Evolutionary conservation across 2,797 vertebrate species (phyloP), one percentile per base, ranked within the genome.

Genomic region (Phrynocephalus vlangalii): DNA sequence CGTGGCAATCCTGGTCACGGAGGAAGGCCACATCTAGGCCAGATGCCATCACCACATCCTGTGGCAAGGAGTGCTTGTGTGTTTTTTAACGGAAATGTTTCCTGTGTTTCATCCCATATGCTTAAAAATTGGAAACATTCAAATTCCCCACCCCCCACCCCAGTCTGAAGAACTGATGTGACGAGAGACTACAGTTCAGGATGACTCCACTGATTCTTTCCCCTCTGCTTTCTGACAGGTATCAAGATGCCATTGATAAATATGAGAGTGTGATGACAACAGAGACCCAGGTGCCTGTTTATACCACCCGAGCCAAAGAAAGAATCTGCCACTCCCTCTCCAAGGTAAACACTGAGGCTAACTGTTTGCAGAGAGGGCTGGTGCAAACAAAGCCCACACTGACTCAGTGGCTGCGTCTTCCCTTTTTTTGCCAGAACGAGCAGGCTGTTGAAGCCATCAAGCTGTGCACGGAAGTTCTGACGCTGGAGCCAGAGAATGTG

Each of bases 271-370:
- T 98, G 92, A 98, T 98, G 97, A 98, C 98, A 95, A 98, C 97
- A 0, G 99, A 99, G 92, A 98, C 98, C 80, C 96, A 97, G 10
- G 96, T 99, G 86, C 94, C 90, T 5, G 79, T 97, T 85, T 99
- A 98, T 87, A 93, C 96, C 67, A 87, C 96, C 68, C 96, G 97
- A n/a, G 98, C 98, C 92, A 98, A 98, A 95, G 98, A 98, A 94
- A 97, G 98, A 86, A 98, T 99, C 91, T 99, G 99, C 90, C 98
- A 99, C 87, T 98, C 98, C 24, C 96, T 98, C 70, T 96, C 98
- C 6, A 98, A 98, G 97, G 99, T 99, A 95, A 83, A 83, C 20
- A 8, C 22, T 72, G 70, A 13, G 26, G 28, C 76, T 84, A 6
- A n/a, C 7, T 56, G 30, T 71, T 66, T 66, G 33, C 44, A 33